phyloP scores from a whole-genome alignment of 2,113 vertebrate species.

The Ia io region DNA sequence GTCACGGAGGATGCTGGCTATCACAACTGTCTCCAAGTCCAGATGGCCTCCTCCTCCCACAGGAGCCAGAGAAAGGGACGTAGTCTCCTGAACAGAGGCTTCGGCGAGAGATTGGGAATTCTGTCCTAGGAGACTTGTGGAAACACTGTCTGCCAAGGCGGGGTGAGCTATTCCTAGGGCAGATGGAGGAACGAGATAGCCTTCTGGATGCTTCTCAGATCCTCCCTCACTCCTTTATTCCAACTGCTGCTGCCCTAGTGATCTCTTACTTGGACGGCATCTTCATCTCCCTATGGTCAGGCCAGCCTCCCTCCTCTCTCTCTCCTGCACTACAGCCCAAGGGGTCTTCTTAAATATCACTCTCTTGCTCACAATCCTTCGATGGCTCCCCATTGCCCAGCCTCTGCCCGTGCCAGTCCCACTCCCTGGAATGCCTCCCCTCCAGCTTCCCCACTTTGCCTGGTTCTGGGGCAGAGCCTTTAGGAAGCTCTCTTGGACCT shows the following conservation, averaged over 20 bases:
- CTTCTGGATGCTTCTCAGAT: background rate
- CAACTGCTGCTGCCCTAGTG: background rate
- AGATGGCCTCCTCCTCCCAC: background rate
- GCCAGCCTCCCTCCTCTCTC: background rate
- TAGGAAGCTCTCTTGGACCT: background rate
- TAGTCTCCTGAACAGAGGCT: background rate
- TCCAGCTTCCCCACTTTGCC: background rate
- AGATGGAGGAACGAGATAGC: background rate
- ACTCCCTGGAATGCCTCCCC: background rate
- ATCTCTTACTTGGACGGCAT: background rate
- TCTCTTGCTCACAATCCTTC: background rate
- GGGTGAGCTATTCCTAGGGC: background rate
- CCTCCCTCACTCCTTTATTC: background rate
- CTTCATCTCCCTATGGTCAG: background rate
- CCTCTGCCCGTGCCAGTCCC: background rate
- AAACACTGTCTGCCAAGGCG: background rate
- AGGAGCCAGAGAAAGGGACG: background rate
- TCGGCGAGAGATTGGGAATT: background rate
- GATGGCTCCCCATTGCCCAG: background rate
- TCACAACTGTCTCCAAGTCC: background rate
- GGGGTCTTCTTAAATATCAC: background rate
- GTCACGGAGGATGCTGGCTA: background rate
- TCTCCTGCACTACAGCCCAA: background rate
- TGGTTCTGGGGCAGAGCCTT: background rate
- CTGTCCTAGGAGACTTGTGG: background rate